Base-by-base conservation (phyloP, 2,797 vertebrate genomes). In the Lepus townsendii region DNA sequence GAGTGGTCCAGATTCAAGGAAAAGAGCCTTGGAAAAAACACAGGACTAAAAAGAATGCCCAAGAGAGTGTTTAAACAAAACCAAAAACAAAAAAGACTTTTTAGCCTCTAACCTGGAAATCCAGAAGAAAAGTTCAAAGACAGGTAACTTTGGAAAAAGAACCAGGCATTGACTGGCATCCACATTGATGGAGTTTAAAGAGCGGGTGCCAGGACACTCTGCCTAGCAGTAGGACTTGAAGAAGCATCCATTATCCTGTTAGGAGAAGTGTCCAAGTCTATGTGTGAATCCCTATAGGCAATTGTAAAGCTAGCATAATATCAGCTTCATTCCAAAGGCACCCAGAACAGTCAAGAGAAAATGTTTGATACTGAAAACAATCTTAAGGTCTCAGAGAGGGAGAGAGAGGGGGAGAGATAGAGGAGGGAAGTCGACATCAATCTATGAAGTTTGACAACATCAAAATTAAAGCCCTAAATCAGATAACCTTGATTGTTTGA, bases 361-460 rank as follows among this genome's bases (percentile, higher is more conserved):
- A 79, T 69, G 95, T 60, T 19, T 75, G 57, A 69, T 69, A 83
- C 12, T 87, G 66, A 88, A 96, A 95, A 73, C 14, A 80, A 71
- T 73, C 90, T 93, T 89, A 87, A 80, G 27, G 30, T 47, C 26
- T 24, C 9, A 76, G n/a, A 66, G 62, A 62, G 27, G 10, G 20
- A 63, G 57, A 76, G 54, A 54, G 16, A 20, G 30, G 24, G 14
- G 20, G 50, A 5, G 32, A 38, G 16, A 10, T 1, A 16, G 4
- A 27, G 63, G 5, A 24, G 32, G 17, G 50, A 13, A 12, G 2
- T 38, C 86, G 60, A 17, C 73, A 78, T 90, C 60, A 73, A 10
- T 78, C 66, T 68, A 14, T 82, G 80, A 17, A 71, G 78, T 83
- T 32, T 71, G 47, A 79, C 47, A 77, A 57, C 30, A 35, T 82